Percentiles rank a stretch among this genome's conserved stretches.
These are phyloP conservation scores for Heliconius himera DNA, from an alignment of 1,140 invertebrate species.

Conservation along the genomic window DNA sequence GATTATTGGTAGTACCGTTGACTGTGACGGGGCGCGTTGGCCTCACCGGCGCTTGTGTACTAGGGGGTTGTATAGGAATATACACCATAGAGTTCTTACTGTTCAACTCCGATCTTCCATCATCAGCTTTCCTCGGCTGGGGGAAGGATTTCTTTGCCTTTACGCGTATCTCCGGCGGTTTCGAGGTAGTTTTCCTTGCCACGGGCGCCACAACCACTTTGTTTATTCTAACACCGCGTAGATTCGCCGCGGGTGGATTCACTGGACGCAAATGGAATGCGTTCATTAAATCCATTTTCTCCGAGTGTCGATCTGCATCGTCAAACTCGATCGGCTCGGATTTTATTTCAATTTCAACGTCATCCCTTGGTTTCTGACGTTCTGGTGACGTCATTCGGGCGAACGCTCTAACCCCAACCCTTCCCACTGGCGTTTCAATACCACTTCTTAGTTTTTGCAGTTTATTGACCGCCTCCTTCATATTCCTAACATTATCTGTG, in stretches of 20 bases:
- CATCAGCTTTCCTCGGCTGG: conserved; percentile 64
- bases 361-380: conserved; percentile 43
- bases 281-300: conserved; percentile 73
- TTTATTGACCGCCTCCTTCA: conserved; percentile 60
- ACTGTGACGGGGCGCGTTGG: conserved; percentile 40
- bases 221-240: conserved; percentile 69
- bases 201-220: conserved; percentile 57
- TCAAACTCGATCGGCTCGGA: conserved; percentile 72
- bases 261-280: conserved; percentile 66
- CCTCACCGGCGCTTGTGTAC: conserved; percentile 59
- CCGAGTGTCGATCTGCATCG: conserved; percentile 60
- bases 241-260: conserved; percentile 47
- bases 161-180: conserved; percentile 52
- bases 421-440: conserved; percentile 52
- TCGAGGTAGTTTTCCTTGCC: conserved; percentile 40
- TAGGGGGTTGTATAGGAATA: conserved; percentile 72
- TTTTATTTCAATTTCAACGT: conserved; percentile 71
- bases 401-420: conserved; percentile 70
- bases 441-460: conserved; percentile 54
- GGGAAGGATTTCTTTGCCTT: conserved; percentile 69
- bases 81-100: conserved; percentile 78
- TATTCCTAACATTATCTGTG: conserved; percentile 57
- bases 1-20: conserved; percentile 31
- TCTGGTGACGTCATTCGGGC: conserved; percentile 67
- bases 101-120: conserved; percentile 64